Evolutionary conservation across 2,888 invertebrate genomes (phyloP), one percentile per base, ranked within the genome.

Genomic region (Lycophotia porphyrea): DNA sequence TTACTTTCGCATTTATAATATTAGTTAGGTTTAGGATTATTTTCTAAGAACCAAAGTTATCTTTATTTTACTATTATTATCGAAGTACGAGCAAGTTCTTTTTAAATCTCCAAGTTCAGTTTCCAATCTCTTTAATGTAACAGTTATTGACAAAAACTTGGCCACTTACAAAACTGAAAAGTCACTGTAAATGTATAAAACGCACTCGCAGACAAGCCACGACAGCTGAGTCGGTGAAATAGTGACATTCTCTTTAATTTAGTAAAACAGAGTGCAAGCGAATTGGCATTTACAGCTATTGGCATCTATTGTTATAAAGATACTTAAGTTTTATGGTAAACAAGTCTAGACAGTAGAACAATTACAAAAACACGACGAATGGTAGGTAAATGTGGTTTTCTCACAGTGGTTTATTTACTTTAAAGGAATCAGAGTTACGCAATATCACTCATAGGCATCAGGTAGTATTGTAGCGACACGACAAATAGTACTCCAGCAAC

Each of bases 211-310:
- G n/a, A 0, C 31, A 52, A 44, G 4, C 42, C 15, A 42, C 18
- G 18, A 58, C 15, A 49, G n/a, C 55, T 49, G 49, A 42, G 5
- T 31, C 68, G 11, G 31, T 27, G n/a, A 64, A 49, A 27, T 74
- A 27, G 3, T 44, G 55, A 13, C n/a, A 44, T 82, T 42, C 5
- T 55, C n/a, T 68, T 68, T 79, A 42, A 82, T 82, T 76, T 82
- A 82, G 31, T 66, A 52, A 31, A 36, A 3, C 15, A 5, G 61
- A n/a, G 47, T 74, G 47, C 81, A 55, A 1, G 9, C 21, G 31
- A 74, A 47, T 27, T 55, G 34, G 73, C 72, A 49, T 24, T 71
- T 34, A 4, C 24, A 42, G 47, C 47, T n/a, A 34, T 73, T 72
- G 8, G 9, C 13, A 34, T 27, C 27, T 42, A n/a, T 80, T 80